Conservation (phyloP, 2,888 invertebrate genomes). For the Poecilus cupreus region DNA sequence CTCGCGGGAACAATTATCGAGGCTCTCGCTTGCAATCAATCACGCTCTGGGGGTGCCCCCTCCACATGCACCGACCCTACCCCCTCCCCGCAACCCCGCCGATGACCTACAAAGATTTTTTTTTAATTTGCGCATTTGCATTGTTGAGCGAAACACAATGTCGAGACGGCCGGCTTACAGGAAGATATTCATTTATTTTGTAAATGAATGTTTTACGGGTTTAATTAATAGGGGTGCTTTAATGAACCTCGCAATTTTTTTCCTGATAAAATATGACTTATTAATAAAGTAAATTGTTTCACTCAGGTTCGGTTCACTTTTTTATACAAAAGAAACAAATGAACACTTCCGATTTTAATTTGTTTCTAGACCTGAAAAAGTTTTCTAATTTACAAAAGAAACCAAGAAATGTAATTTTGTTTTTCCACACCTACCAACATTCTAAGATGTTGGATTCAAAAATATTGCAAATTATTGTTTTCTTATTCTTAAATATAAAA, state of each 20-base stretch:
- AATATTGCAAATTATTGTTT: too few relatives aligned
- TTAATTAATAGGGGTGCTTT: neutral
- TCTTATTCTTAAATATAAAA: too few relatives aligned
- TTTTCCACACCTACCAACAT: too few relatives aligned
- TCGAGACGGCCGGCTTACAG: neutral
- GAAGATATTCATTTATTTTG: conserved; percentile 14
- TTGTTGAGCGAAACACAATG: conserved; percentile 6
- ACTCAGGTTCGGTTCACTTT: too few relatives aligned
- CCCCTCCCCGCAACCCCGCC: neutral
- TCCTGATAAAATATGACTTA: neutral
- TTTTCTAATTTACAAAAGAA: too few relatives aligned
- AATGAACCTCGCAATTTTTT: neutral
- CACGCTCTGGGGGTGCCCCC: neutral
- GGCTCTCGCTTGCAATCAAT: conserved; percentile 52
- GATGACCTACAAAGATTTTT: conserved; percentile 39
- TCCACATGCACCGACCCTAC: neutral
- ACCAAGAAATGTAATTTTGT: too few relatives aligned
- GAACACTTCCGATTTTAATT: too few relatives aligned
- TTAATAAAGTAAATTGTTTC: neutral
- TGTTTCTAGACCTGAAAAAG: too few relatives aligned
- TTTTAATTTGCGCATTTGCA: conserved; percentile 29
- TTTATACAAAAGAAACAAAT: too few relatives aligned
- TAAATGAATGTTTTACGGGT: neutral
- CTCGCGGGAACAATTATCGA: conserved; percentile 57
- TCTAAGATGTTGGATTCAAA: too few relatives aligned